phyloP scores from a whole-genome alignment of 2,113 vertebrate genomes.

The Pangasianodon hypophthalmus region DNA sequence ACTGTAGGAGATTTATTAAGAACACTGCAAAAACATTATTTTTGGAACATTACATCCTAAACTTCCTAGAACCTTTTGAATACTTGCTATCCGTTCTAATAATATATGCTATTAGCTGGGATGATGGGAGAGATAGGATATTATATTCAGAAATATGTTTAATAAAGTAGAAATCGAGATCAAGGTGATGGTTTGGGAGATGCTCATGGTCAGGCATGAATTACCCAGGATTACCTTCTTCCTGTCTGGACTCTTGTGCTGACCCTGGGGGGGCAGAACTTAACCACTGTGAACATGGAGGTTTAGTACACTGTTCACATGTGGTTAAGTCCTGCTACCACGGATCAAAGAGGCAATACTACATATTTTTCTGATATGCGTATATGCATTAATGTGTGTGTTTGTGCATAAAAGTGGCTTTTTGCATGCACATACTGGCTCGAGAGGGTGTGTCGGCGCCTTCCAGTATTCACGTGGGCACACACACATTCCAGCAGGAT shows the following conservation, averaged over 20 bases:
- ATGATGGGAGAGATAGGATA: background rate
- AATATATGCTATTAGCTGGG: background rate
- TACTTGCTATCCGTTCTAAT: background rate
- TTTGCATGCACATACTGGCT: conserved; percentile 38
- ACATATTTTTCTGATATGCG: background rate
- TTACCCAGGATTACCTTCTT: background rate
- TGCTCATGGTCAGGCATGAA: background rate
- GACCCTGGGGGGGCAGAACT: conserved; percentile 82
- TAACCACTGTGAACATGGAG: conserved; percentile 93
- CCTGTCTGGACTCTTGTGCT: background rate
- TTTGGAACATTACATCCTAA: background rate
- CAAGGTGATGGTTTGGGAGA: background rate
- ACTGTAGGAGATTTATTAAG: background rate
- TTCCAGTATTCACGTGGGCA: conserved; percentile 30
- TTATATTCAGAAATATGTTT: background rate
- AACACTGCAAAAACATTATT: no score
- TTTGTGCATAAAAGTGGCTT: background rate
- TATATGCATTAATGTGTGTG: background rate
- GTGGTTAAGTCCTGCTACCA: conserved; percentile 87
- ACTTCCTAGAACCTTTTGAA: background rate
- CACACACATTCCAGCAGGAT: conserved; percentile 39
- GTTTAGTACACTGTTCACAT: conserved; percentile 82
- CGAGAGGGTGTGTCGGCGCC: conserved; percentile 18
- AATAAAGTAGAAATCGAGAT: background rate
- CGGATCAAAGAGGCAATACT: conserved; percentile 54